Percentiles rank a stretch among this genome's conserved stretches.
Evolutionary conservation across 2,797 vertebrate genomes (phyloP).

Genomic region (Serranus cabrilla): DNA sequence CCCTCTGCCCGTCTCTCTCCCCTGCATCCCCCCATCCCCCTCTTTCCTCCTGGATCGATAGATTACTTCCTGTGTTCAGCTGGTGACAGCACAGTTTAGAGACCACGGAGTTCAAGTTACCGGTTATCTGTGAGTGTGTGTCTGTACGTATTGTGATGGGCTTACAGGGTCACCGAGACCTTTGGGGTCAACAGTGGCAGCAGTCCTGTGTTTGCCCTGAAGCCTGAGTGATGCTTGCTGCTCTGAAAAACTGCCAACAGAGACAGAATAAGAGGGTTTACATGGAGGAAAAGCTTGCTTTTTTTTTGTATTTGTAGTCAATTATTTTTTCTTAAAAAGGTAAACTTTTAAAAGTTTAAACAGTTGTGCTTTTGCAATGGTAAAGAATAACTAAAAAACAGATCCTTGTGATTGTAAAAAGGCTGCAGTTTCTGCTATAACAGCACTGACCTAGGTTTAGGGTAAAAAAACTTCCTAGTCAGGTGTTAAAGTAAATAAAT

Average conservation of each 20-base stretch:
- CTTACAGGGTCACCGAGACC: constrained; percentile 56
- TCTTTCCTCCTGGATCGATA: constrained; percentile 79
- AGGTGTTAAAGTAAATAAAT: no score
- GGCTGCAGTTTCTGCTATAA: no score
- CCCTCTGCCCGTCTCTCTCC: constrained; percentile 29
- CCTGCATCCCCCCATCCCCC: constrained; percentile 45
- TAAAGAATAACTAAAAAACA: not conserved
- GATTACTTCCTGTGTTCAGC: constrained; percentile 85
- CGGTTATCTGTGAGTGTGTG: constrained; percentile 37
- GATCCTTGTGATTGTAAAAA: not conserved
- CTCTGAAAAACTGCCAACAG: constrained; percentile 6
- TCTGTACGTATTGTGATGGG: constrained; percentile 39
- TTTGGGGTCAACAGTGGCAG: constrained; percentile 57
- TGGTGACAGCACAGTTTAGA: constrained; percentile 81
- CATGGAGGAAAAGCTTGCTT: not conserved
- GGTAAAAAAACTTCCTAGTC: no score
- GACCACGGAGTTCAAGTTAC: constrained; percentile 75
- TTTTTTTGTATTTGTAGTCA: constrained; percentile 18
- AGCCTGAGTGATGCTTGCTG: constrained; percentile 20
- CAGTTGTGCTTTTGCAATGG: not conserved
- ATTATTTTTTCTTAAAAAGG: not conserved
- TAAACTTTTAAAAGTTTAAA: not conserved
- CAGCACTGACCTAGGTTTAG: no score
- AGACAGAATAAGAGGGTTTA: not conserved
- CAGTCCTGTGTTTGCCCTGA: constrained; percentile 29